Evolutionary conservation across 2,888 invertebrate genomes (phyloP), one percentile per base, ranked within the genome.

Genomic region (Cryptus armator): DNA sequence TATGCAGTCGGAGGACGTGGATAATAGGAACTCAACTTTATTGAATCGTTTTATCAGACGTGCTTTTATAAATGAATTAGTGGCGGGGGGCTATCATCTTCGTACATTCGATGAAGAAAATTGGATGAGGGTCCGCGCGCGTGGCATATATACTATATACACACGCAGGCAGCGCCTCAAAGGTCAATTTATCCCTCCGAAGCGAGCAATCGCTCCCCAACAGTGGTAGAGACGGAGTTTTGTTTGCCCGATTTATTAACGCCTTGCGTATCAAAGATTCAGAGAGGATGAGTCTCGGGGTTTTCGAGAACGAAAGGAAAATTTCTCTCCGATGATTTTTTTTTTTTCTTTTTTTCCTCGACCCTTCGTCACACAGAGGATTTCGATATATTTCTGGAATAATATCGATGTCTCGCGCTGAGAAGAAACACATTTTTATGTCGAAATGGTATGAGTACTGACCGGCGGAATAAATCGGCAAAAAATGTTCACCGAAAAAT

Each of bases 51-150:
- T 37, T 62, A 68, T 62, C 64, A 64, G 24, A 71, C 19, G 51
- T 10, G 62, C 64, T 80, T 72, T 32, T 66, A 66, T 72, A 72
- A 80, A 80, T 66, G 44, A 29, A 56, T 66, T 80, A 44, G 66
- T 67, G 66, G 56, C 56, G 48, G 10, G 12, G 16, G 56, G 66
- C 46, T 67, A 80, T 72, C 66, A 72, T 80, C 44, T 19, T 44
- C 2, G 51, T 46, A 32, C 24, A 71, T 79, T 66, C 16, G 66
- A 66, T 37, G 53, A 29, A 66, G 24, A 53, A 80, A 56, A 80
- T 80, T 80, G 71, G 66, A 80, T 51, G 66, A 80, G 29, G n/a
- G 71, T 72, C 5, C 37, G 75, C 29, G 64, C 29, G 29, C 37
- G 43, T 64, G 32, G 29, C 51, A 56, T 72, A n/a, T 14, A 9